Percentiles rank a stretch among this genome's conserved stretches.
phyloP scores from a whole-genome alignment of 1,140 invertebrate genomes.

The Heliconius hermathena region DNA sequence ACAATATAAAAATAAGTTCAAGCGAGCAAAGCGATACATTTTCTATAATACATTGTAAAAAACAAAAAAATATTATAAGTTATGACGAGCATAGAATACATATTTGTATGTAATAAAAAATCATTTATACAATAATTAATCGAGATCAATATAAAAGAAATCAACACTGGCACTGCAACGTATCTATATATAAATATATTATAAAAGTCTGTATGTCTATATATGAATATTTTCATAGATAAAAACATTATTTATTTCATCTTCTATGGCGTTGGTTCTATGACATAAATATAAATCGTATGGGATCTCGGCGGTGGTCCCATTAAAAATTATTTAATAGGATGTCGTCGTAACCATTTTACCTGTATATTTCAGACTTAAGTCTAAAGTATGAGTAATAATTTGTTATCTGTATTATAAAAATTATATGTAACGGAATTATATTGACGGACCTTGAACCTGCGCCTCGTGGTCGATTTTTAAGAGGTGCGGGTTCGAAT shows the following conservation, averaged over 20 bases:
- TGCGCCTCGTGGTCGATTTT: too few relatives aligned
- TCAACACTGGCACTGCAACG: background rate
- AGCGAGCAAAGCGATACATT: background rate
- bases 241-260: slow-evolving; percentile 7
- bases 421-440: too few relatives aligned
- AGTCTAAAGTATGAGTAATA: background rate
- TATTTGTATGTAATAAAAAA: background rate
- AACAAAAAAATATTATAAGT: background rate
- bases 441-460: too few relatives aligned
- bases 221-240: background rate
- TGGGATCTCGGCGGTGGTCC: slow-evolving; percentile 17
- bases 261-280: background rate
- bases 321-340: slow-evolving; percentile 18
- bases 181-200: background rate
- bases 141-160: background rate
- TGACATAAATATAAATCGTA: background rate
- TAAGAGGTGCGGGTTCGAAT: too few relatives aligned
- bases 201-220: background rate
- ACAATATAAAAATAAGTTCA: too few relatives aligned
- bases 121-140: too few relatives aligned
- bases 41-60: background rate
- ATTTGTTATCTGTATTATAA: background rate
- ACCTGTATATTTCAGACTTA: background rate
- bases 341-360: background rate
- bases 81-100: background rate